Evolutionary conservation across 2,113 vertebrate species (phyloP).

Genomic region (Chrysochloris asiatica): DNA sequence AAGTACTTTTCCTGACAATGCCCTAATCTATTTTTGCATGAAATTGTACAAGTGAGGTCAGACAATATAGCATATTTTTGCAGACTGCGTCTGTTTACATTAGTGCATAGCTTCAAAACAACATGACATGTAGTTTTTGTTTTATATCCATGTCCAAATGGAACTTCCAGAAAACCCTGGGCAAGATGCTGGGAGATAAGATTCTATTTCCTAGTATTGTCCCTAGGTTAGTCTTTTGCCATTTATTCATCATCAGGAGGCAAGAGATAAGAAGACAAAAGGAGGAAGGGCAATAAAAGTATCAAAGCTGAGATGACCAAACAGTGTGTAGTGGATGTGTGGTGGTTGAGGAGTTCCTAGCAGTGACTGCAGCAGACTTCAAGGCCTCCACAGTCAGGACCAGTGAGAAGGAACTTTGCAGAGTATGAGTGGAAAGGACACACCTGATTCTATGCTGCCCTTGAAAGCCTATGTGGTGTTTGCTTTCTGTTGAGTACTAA

Average conservation of each 20-base stretch:
- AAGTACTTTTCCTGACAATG: background rate
- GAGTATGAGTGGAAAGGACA: background rate
- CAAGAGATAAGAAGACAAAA: background rate
- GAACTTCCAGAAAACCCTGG: background rate
- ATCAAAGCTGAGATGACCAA: background rate
- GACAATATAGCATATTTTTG: background rate
- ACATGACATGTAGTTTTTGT: background rate
- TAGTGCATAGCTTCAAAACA: background rate
- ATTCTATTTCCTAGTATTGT: background rate
- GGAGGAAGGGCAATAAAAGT: background rate
- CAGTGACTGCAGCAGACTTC: background rate
- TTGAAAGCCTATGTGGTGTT: background rate
- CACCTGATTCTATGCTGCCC: background rate
- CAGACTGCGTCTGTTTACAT: background rate
- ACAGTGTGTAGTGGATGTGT: background rate
- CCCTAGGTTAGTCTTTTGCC: background rate
- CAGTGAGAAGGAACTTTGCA: background rate
- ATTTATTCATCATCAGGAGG: background rate
- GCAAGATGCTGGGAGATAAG: too few relatives aligned
- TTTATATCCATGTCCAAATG: background rate
- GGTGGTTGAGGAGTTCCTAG: background rate
- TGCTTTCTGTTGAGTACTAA: background rate
- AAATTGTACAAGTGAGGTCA: background rate
- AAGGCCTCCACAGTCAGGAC: background rate
- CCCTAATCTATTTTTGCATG: background rate